Evolutionary conservation across 2,113 vertebrate species (phyloP).

Genomic region (Cynoglossus semilaevis): DNA sequence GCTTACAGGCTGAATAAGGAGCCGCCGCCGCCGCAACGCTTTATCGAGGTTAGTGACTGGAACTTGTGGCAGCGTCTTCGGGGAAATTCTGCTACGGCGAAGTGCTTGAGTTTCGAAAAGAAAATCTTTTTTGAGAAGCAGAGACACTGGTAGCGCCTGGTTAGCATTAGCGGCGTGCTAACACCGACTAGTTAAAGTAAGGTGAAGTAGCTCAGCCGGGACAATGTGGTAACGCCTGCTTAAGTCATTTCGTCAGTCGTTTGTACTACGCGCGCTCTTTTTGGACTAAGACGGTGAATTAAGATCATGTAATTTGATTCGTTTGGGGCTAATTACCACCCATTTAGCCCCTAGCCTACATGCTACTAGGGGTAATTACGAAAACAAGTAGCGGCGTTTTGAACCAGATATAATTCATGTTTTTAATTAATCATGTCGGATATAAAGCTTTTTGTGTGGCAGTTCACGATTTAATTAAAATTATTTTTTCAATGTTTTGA

Average conservation of each 20-base stretch:
- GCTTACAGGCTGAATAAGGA: slow-evolving; percentile 35
- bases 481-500: slow-evolving; percentile 20
- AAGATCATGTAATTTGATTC: too few species aligned
- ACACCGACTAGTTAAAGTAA: neutral
- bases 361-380: slow-evolving; percentile 7
- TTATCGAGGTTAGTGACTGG: slow-evolving; percentile 45
- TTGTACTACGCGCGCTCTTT: too few species aligned
- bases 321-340: neutral
- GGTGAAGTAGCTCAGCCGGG: too few species aligned
- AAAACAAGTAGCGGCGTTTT: neutral
- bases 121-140: neutral
- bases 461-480: fast-evolving
- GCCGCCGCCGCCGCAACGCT: slow-evolving; percentile 6
- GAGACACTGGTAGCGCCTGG: slow-evolving; percentile 34
- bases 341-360: slow-evolving; percentile 9
- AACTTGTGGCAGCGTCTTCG: fast-evolving
- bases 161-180: slow-evolving; percentile 42
- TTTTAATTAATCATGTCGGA: neutral
- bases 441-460: neutral
- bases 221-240: too few species aligned
- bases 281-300: too few species aligned
- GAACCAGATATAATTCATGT: too few species aligned
- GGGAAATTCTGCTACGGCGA: neutral
- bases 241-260: too few species aligned
- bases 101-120: neutral